Base-by-base conservation (phyloP, 2,113 vertebrate genomes). In the Aptenodytes patagonicus region DNA sequence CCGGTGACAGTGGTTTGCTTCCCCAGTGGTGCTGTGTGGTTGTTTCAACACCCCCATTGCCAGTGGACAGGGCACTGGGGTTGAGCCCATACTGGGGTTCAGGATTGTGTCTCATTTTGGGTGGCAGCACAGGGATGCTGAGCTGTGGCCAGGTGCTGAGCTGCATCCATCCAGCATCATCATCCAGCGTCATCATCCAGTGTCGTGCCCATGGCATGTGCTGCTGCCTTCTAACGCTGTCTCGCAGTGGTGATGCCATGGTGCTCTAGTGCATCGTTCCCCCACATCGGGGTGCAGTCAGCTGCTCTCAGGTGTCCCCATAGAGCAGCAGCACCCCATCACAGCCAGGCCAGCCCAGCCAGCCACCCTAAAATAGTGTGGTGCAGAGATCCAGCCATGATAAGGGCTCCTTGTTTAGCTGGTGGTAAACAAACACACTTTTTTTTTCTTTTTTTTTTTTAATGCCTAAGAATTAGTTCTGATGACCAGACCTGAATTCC, bases 211-310 rank as follows among this genome's bases (percentile, higher is more conserved):
- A 4, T 7, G 32, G 20, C 13, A 9, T 19, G 34, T n/a, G 57
- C 57, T 58, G 57, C 57, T 22, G 57, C 32, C 32, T 22, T 58
- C 21, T 22, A 17, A 11, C 0, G 3, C 25, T 5, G 1, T 13
- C 58, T 34, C 4, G 2, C 26, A 47, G 54, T 1, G 7, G 15
- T 1, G 21, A 12, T 7, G 38, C 32, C 1, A 2, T 1, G 1
- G 19, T 34, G 57, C 22, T 29, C 28, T 1, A 1, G 34, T 3
- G 42, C 13, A 5, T 42, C 11, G 13, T 66, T 29, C 13, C 51
- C n/a, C 34, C 1, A 1, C 1, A 3, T 26, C 2, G 10, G 66
- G 68, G 55, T 44, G 81, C 46, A 62, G 46, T n/a, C 1, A 4
- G 14, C 15, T n/a, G 46, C 52, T 22, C 55, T 32, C 4, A 0